Conservation (phyloP, 2,888 invertebrate species). For the Lottia scabra region DNA sequence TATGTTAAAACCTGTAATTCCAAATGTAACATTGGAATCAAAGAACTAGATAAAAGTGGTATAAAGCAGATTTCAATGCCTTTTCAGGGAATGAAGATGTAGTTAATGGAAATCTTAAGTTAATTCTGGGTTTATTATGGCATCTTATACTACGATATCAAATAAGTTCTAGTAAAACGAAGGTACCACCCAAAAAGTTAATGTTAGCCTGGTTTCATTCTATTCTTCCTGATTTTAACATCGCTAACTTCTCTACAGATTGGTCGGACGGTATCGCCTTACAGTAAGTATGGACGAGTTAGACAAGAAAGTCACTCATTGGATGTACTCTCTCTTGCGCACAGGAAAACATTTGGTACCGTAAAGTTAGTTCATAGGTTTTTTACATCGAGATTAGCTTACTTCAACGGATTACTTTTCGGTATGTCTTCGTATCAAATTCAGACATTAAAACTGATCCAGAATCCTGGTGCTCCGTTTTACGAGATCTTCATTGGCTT, state of each 20-base stretch:
- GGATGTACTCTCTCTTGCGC: no score
- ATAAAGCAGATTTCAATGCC: neutral
- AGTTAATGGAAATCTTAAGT: conserved; percentile 95
- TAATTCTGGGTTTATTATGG: conserved; percentile 97
- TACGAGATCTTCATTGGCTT: neutral
- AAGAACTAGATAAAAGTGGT: neutral
- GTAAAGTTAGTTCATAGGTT: no score
- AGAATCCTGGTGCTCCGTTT: neutral
- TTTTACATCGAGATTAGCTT: no score
- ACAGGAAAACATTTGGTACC: no score
- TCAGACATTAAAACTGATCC: neutral
- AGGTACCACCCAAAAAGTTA: conserved; percentile 94
- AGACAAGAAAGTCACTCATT: no score
- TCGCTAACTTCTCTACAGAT: conserved; percentile 90
- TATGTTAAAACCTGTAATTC: no score
- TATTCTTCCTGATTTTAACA: conserved; percentile 71
- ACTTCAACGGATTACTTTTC: no score
- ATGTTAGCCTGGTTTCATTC: conserved; percentile 93
- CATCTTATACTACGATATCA: conserved; percentile 98
- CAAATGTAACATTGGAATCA: no score
- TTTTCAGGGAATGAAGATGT: conserved; percentile 93
- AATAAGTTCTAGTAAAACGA: conserved; percentile 93
- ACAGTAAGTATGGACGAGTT: conserved; percentile 67
- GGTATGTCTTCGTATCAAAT: neutral
- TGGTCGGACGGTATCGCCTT: conserved; percentile 98